Conservation (phyloP, 1,140 invertebrate species). For the Drosophila equinoxialis region DNA sequence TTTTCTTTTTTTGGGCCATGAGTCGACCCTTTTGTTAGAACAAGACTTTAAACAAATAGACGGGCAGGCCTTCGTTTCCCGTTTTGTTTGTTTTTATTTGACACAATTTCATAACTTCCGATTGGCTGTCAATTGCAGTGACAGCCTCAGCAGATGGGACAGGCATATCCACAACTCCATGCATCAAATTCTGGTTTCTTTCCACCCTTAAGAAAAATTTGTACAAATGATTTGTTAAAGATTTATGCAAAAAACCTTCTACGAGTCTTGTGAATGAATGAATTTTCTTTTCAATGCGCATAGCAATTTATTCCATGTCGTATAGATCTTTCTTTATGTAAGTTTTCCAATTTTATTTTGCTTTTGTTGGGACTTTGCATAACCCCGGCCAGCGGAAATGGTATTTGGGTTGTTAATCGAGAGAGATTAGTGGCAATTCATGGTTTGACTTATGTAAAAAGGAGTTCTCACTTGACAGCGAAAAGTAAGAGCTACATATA, state of each 20-base stretch:
- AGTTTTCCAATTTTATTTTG: conserved; percentile 55
- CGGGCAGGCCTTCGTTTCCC: background rate
- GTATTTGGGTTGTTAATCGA: conserved; percentile 55
- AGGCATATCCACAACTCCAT: background rate
- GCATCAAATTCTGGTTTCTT: background rate
- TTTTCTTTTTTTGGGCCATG: background rate
- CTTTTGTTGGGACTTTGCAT: conserved; percentile 31
- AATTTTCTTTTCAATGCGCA: conserved; percentile 69
- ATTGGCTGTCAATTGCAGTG: conserved; percentile 16
- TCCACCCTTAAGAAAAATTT: conserved; percentile 13
- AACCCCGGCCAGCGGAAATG: conserved; percentile 65
- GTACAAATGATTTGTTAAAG: conserved; percentile 24
- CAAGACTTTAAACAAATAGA: background rate
- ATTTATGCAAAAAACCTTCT: conserved; percentile 22
- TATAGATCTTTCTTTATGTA: conserved; percentile 58
- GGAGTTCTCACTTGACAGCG: background rate
- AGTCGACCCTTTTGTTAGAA: background rate
- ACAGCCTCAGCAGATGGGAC: background rate
- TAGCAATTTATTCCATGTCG: conserved; percentile 55
- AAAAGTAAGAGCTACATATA: too few species aligned
- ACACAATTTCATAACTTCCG: conserved; percentile 16
- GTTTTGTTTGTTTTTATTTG: background rate
- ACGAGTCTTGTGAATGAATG: conserved; percentile 45
- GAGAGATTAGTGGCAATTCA: background rate
- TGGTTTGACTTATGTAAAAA: conserved; percentile 3